Evolutionary conservation across 2,888 invertebrate species (phyloP).

Genomic region (Microctonus hyperodae): DNA sequence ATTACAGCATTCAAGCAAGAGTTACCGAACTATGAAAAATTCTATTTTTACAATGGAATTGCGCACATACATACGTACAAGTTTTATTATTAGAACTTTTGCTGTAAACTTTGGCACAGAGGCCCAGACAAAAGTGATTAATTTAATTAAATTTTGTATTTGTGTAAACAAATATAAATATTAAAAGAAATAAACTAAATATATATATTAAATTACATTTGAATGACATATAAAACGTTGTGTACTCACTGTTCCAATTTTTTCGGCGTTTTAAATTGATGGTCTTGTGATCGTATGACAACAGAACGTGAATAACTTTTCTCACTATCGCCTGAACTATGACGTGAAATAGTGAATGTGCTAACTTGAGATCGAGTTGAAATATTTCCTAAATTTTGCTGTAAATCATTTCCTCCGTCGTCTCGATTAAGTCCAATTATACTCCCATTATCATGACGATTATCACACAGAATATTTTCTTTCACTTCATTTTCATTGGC

Average conservation of each 20-base stretch:
- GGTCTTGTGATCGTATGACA: constrained; percentile 53
- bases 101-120: constrained; percentile 22
- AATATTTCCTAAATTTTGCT: constrained; percentile 49
- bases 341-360: constrained; percentile 57
- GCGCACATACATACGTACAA: constrained; percentile 36
- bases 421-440: constrained; percentile 27
- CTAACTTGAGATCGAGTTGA: constrained; percentile 57
- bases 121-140: neutral
- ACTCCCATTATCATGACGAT: neutral
- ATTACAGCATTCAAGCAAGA: constrained; percentile 36
- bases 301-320: constrained; percentile 57
- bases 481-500: constrained; percentile 49
- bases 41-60: constrained; percentile 57
- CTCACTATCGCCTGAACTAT: constrained; percentile 59
- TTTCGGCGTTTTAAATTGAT: constrained; percentile 54
- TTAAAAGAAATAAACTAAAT: neutral
- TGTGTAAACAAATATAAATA: constrained; percentile 30
- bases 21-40: constrained; percentile 26
- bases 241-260: constrained; percentile 60
- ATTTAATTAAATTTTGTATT: no score
- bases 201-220: neutral
- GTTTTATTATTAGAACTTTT: constrained; percentile 56
- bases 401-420: constrained; percentile 38
- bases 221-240: neutral
- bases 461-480: constrained; percentile 39